Evolutionary conservation across 1,140 invertebrate species (phyloP), one percentile per base, ranked within the genome.

Genomic region (Neodiprion lecontei): DNA sequence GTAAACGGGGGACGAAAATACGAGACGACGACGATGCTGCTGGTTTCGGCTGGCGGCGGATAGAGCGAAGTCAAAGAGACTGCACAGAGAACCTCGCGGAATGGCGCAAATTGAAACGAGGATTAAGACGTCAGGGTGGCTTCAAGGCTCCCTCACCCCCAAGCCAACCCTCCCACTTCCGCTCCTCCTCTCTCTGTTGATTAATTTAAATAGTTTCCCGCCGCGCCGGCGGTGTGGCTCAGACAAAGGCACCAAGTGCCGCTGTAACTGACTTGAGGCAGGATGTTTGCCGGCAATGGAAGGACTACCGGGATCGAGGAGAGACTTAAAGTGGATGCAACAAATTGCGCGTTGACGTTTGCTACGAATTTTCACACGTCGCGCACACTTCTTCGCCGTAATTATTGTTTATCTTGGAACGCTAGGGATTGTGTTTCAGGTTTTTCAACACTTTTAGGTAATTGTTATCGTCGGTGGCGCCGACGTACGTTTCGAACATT

Each of bases 101-200:
- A 73, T 69, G 53, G 75, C 73, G 74, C 72, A 77, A 80, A 80
- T 80, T 80, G 79, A 80, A 77, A 74, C 79, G 61, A 75, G 78
- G 79, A 80, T 80, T 80, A 80, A 80, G 79, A 80, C 75, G 79
- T 80, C 79, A 75, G 75, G 70, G 50, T 72, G 78, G 78, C 77
- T 80, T 80, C 79, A 79, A 78, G 76, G 75, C 78, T 79, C 72
- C 76, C n/a, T 61, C 53, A 14, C 8, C 53, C 11, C 8, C 28
- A 1, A 40, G 28, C 5, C 28, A 12, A 14, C 53, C n/a, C 53
- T 14, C n/a, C 53, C n/a, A 12, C 53, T 17, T 17, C 53, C 28
- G 28, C 28, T 40, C 28, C 28, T 40, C 1, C 53, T 61, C n/a
- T 17, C 53, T 14, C 79, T 79, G 79, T 80, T 80, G 79, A 80